Conservation (phyloP, 2,797 vertebrate genomes). For the Sebastes iracundus region DNA sequence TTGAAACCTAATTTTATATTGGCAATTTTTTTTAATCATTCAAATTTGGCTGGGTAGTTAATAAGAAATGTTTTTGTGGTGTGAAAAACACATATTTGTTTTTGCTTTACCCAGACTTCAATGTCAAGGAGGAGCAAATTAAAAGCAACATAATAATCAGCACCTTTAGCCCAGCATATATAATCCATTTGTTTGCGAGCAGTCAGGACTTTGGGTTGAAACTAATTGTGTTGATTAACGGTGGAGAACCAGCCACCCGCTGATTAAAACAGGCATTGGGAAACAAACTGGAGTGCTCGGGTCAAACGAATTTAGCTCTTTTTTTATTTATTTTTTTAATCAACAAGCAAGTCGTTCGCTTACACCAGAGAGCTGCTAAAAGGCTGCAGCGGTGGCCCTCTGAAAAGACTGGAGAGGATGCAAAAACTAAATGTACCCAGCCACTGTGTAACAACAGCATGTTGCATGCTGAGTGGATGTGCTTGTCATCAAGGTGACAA, state of each 20-base stretch:
- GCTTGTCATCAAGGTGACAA: conserved; percentile 7
- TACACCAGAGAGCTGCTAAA: background rate
- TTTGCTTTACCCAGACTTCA: background rate
- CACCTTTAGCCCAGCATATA: background rate
- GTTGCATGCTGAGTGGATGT: background rate
- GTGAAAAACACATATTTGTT: background rate
- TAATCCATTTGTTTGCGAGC: background rate
- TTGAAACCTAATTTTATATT: too few species aligned
- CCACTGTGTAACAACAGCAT: background rate
- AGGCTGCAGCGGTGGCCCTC: background rate
- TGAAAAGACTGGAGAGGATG: background rate
- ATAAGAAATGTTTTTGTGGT: background rate
- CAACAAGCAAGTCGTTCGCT: background rate
- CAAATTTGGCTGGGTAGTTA: background rate
- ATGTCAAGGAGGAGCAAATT: conserved; percentile 1
- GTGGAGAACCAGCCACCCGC: conserved; percentile 8
- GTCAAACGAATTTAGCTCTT: conserved; percentile 15
- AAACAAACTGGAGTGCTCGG: conserved; percentile 11
- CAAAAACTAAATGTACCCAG: background rate
- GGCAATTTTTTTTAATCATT: too few species aligned
- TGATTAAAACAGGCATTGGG: conserved; percentile 51
- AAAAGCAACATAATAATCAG: conserved; percentile 3
- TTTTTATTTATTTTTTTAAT: background rate
- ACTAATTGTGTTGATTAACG: conserved; percentile 54
- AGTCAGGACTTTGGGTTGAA: conserved; percentile 1